Conservation (phyloP, 1,140 invertebrate species). For the Sarcophaga peregrina region DNA sequence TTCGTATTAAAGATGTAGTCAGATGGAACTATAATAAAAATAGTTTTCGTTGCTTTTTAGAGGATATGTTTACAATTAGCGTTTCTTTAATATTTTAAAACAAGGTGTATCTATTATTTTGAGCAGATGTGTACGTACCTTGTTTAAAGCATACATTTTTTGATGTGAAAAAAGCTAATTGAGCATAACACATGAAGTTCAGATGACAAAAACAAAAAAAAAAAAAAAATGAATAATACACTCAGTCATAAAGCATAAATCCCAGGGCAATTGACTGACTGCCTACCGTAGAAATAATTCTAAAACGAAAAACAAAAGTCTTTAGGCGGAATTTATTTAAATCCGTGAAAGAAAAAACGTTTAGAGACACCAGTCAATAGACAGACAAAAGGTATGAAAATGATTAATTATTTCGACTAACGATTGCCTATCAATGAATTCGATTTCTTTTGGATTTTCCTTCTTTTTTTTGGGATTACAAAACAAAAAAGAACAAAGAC, state of each 20-base stretch:
- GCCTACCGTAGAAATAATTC: not conserved
- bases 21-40: too few relatives aligned
- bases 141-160: not conserved
- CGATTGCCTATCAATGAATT: constrained; percentile 14
- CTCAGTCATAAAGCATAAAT: not conserved
- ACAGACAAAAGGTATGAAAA: not conserved
- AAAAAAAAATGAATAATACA: too few relatives aligned
- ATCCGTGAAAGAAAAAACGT: not conserved
- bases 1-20: too few relatives aligned
- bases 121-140: too few relatives aligned
- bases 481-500: not conserved
- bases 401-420: not conserved
- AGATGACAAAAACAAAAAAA: constrained; percentile 10
- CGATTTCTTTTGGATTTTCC: not conserved
- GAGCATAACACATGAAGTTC: not conserved
- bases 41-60: too few relatives aligned
- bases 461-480: not conserved
- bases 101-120: too few relatives aligned
- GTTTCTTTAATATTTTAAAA: too few relatives aligned
- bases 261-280: constrained; percentile 7
- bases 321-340: not conserved
- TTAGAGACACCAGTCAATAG: not conserved
- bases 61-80: too few relatives aligned
- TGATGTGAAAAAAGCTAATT: constrained; percentile 2
- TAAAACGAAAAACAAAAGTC: not conserved